A percentile compares a stretch with the other conserved stretches of the same genome.
These are phyloP conservation scores for Branchipolynoe longqiensis DNA, from an alignment of 2,888 invertebrate genomes.

Conservation along the genomic window DNA sequence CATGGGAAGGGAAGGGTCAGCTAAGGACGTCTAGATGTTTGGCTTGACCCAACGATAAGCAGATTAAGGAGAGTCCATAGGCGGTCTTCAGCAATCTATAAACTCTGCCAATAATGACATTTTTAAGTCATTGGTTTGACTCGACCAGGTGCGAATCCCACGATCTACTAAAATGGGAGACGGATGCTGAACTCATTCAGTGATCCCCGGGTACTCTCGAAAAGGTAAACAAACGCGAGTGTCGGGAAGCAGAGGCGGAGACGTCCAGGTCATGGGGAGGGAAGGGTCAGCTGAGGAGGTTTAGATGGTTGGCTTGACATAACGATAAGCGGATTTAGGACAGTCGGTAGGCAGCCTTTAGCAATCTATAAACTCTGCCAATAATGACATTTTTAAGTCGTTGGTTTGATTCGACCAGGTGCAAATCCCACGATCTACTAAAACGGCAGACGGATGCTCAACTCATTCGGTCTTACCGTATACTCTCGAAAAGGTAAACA, in stretches of 20 bases:
- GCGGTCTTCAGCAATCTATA: constrained; percentile 10
- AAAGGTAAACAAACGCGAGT: too few relatives aligned
- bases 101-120: constrained; percentile 20
- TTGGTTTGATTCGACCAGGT: too few relatives aligned
- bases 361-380: not conserved
- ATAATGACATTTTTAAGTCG: constrained; percentile 53
- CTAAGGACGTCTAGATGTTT: not conserved
- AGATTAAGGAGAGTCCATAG: constrained; percentile 29
- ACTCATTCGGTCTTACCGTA: too few relatives aligned
- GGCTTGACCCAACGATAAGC: constrained; percentile 34
- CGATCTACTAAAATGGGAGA: too few relatives aligned
- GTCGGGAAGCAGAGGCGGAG: not conserved
- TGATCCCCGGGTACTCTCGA: too few relatives aligned
- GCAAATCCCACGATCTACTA: too few relatives aligned
- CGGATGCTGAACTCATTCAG: too few relatives aligned
- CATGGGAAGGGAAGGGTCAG: not conserved
- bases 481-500: too few relatives aligned
- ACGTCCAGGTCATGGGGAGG: not conserved
- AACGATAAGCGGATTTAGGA: constrained; percentile 29
- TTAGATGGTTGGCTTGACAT: not conserved
- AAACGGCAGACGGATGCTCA: too few relatives aligned
- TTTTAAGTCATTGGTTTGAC: constrained; percentile 27
- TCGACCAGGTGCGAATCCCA: too few relatives aligned
- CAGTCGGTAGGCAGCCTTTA: not conserved
- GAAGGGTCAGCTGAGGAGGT: not conserved